phyloP scores from a whole-genome alignment of 2,888 invertebrate species.

The Lithophane ornitopus region DNA sequence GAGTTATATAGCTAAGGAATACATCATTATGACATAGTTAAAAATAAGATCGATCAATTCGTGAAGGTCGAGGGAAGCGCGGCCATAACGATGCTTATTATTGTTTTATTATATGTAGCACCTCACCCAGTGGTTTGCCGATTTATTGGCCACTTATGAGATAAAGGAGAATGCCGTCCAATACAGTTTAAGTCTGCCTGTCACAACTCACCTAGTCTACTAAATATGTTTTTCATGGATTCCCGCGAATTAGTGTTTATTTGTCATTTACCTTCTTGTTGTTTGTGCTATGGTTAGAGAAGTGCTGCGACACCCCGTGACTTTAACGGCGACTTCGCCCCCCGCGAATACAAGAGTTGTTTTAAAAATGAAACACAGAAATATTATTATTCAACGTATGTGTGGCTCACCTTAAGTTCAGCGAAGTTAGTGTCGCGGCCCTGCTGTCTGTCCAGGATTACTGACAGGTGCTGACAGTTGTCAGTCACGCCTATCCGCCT shows the following conservation, averaged over 20 bases:
- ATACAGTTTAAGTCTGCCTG: neutral
- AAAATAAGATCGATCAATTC: neutral
- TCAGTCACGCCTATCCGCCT: constrained; percentile 90
- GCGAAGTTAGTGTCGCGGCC: constrained; percentile 75
- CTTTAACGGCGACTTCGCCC: neutral
- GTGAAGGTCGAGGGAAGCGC: neutral
- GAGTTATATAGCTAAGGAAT: constrained; percentile 78
- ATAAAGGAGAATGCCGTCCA: neutral
- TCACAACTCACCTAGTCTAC: neutral
- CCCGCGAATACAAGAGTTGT: neutral
- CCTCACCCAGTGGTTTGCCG: neutral
- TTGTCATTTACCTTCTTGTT: neutral
- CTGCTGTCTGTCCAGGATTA: constrained; percentile 83
- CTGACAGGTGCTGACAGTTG: constrained; percentile 90
- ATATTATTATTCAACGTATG: neutral
- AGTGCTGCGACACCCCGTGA: neutral
- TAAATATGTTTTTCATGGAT: neutral
- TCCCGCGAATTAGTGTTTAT: neutral
- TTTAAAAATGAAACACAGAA: neutral
- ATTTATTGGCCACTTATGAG: neutral
- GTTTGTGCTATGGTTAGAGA: neutral
- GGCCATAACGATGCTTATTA: neutral
- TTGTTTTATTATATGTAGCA: neutral
- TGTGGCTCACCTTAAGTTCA: constrained; percentile 74
- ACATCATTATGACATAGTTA: neutral